These are phyloP conservation scores for Asobara japonica DNA, from an alignment of 1,140 invertebrate species.

Conservation along the genomic window DNA sequence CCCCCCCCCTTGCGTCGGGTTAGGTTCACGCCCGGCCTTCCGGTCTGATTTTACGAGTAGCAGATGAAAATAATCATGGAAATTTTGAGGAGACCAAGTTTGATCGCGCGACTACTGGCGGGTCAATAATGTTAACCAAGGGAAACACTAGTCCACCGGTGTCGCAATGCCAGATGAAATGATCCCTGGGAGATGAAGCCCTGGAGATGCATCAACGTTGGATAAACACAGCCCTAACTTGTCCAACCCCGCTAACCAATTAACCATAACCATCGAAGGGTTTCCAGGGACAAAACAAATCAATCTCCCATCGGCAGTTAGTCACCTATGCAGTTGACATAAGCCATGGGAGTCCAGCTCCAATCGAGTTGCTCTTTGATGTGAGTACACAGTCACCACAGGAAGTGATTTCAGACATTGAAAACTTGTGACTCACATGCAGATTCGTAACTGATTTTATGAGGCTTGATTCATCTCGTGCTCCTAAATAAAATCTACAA, in stretches of 20 bases:
- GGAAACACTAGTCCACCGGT: not conserved
- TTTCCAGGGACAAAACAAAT: conserved; percentile 6
- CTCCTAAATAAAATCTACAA: not conserved
- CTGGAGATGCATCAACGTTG: not conserved
- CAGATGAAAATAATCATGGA: too few relatives aligned
- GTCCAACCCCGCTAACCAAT: not conserved
- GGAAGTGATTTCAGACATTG: conserved; percentile 22
- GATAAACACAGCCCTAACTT: conserved; percentile 4
- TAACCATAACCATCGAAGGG: not conserved
- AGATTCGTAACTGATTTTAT: not conserved
- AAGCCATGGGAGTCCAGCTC: conserved; percentile 4
- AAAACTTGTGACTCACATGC: conserved; percentile 6
- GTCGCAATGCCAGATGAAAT: not conserved
- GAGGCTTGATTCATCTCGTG: not conserved
- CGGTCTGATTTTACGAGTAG: too few relatives aligned
- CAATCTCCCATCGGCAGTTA: not conserved
- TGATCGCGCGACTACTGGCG: too few relatives aligned
- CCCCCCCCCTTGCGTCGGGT: too few relatives aligned
- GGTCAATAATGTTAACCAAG: not conserved
- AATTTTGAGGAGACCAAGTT: too few relatives aligned
- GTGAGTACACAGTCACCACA: not conserved
- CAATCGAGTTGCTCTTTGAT: conserved; percentile 1
- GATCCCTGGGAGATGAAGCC: not conserved
- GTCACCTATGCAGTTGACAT: not conserved
- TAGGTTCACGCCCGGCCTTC: too few relatives aligned